These are phyloP conservation scores for Sinotaia quadrata DNA, from an alignment of 2,888 invertebrate genomes.

Conservation along the genomic window DNA sequence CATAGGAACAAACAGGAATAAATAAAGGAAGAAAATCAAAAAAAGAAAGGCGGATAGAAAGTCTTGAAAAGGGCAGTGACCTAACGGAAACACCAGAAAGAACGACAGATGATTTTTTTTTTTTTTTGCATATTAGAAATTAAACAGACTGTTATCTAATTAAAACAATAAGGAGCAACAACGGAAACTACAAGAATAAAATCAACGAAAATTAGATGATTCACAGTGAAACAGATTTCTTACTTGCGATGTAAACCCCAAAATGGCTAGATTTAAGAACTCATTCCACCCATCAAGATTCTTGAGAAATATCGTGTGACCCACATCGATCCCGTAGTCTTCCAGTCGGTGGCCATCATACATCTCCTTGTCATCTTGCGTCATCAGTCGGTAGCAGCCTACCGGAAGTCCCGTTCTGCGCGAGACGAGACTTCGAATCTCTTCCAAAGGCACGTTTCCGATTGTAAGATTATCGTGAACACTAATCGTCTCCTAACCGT, in stretches of 20 bases:
- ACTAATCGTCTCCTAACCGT: slow-evolving; percentile 55
- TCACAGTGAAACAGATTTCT: not conserved
- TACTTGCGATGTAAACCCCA: slow-evolving; percentile 64
- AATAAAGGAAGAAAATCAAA: not conserved
- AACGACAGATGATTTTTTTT: too few species aligned
- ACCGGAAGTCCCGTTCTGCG: slow-evolving; percentile 70
- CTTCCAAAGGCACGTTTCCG: slow-evolving; percentile 54
- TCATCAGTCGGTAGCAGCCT: slow-evolving; percentile 67
- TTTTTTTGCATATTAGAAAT: too few species aligned
- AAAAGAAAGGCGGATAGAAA: too few species aligned
- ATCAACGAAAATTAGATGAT: too few species aligned
- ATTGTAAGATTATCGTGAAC: slow-evolving; percentile 59
- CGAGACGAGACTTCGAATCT: slow-evolving; percentile 63
- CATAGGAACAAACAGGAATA: not conserved
- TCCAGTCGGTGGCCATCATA: slow-evolving; percentile 66
- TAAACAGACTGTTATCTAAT: too few species aligned
- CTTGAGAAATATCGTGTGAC: slow-evolving; percentile 62
- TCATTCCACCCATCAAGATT: slow-evolving; percentile 72
- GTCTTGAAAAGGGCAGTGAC: too few species aligned
- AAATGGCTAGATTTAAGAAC: slow-evolving; percentile 63
- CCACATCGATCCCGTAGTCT: slow-evolving; percentile 62
- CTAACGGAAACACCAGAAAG: too few species aligned
- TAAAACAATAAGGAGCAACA: too few species aligned
- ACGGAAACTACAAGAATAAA: too few species aligned
- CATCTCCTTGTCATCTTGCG: slow-evolving; percentile 59